phyloP scores from a whole-genome alignment of 2,888 invertebrate genomes.

The Drosophila merina region DNA sequence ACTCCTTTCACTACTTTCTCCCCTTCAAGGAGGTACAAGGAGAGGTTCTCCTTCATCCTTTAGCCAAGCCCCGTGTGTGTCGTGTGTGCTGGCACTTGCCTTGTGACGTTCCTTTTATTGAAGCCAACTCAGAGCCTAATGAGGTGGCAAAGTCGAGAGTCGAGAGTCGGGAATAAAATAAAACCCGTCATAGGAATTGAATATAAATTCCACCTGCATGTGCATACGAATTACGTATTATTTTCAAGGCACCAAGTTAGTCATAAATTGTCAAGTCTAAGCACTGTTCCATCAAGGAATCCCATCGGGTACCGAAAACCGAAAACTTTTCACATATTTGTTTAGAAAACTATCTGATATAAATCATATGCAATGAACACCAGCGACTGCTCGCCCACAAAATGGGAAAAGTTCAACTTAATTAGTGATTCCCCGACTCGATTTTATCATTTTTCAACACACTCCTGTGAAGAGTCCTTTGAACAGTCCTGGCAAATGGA shows the following conservation, averaged over 20 bases:
- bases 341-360: slow-evolving; percentile 62
- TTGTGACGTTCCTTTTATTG: too few species aligned
- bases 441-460: not conserved
- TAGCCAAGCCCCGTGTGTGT: not conserved
- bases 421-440: slow-evolving; percentile 48
- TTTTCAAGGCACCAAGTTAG: not conserved
- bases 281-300: too few species aligned
- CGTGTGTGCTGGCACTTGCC: not conserved
- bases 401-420: slow-evolving; percentile 70
- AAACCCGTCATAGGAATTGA: not conserved
- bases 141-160: not conserved
- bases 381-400: slow-evolving; percentile 23
- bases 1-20: too few species aligned
- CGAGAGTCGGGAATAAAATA: not conserved
- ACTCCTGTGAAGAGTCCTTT: too few species aligned
- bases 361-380: slow-evolving; percentile 61
- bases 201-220: not conserved
- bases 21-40: too few species aligned
- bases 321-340: slow-evolving; percentile 52
- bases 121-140: not conserved
- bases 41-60: not conserved
- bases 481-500: not conserved
- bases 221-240: slow-evolving; percentile 23
- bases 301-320: not conserved
- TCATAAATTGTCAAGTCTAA: not conserved